These are phyloP conservation scores for Tenebrosternarchus preto DNA, from an alignment of 2,113 vertebrate genomes.

Conservation along the genomic window DNA sequence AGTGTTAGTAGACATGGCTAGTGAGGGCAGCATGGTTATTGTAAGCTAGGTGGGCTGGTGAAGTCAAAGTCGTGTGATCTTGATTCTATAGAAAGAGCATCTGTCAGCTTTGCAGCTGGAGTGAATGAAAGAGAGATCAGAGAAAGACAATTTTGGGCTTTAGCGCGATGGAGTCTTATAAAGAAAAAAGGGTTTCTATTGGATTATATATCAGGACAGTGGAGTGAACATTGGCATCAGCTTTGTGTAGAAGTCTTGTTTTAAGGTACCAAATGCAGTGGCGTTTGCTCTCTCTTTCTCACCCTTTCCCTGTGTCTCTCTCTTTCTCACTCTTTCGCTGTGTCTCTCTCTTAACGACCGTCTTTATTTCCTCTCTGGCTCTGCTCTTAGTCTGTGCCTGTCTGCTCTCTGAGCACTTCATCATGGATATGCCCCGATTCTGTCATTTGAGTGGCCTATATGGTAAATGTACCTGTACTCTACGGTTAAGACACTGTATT, in stretches of 20 bases:
- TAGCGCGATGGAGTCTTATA: slow-evolving; percentile 24
- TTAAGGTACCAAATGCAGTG: background rate
- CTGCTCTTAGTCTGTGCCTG: background rate
- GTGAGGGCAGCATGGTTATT: background rate
- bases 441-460: slow-evolving; percentile 6
- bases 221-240: slow-evolving; percentile 43
- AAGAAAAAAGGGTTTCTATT: slow-evolving; percentile 35
- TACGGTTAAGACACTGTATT: background rate
- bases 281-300: background rate
- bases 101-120: slow-evolving; percentile 15
- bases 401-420: background rate
- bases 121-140: slow-evolving; percentile 33
- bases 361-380: slow-evolving; percentile 18
- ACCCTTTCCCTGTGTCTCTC: background rate
- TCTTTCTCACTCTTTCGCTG: background rate
- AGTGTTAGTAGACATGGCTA: background rate
- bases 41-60: slow-evolving; percentile 1
- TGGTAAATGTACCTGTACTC: background rate
- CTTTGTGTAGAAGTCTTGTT: background rate
- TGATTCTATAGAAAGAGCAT: slow-evolving; percentile 20
- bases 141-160: slow-evolving; percentile 6
- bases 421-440: slow-evolving; percentile 12
- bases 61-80: slow-evolving; percentile 8
- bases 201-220: slow-evolving; percentile 37
- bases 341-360: background rate